A percentile compares a stretch with the other conserved stretches of the same genome.
These are phyloP conservation scores for Nerophis lumbriciformis DNA, from an alignment of 2,113 vertebrate genomes.

Conservation along the genomic window DNA sequence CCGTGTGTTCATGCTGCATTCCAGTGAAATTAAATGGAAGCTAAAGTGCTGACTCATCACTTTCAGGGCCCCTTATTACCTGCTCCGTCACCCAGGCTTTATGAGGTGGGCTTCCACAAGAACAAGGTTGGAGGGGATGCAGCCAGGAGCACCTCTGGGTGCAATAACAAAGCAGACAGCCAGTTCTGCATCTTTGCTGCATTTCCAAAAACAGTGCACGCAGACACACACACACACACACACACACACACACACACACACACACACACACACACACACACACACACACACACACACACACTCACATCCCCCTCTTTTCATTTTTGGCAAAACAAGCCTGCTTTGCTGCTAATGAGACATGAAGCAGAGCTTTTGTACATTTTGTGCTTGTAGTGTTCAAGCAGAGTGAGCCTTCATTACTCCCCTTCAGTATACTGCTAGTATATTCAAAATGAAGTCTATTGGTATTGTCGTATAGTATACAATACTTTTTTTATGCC, in stretches of 20 bases:
- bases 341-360: conserved; percentile 55
- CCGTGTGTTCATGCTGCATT: conserved; percentile 40
- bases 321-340: conserved; percentile 40
- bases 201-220: conserved; percentile 6
- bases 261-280: not conserved
- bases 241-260: no score
- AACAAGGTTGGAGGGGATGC: conserved; percentile 38
- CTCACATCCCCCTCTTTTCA: conserved; percentile 2
- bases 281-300: not conserved
- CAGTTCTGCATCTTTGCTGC: conserved; percentile 44
- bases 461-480: no score
- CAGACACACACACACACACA: not conserved
- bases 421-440: not conserved
- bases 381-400: conserved; percentile 14
- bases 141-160: conserved; percentile 45
- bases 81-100: conserved; percentile 65
- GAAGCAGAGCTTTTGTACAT: conserved; percentile 32
- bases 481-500: no score
- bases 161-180: conserved; percentile 54
- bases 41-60: conserved; percentile 75
- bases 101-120: conserved; percentile 49
- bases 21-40: conserved; percentile 70
- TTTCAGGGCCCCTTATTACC: conserved; percentile 67
- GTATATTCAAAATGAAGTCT: no score
- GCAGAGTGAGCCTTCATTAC: conserved; percentile 15